These are phyloP conservation scores for Magallana gigas DNA, from an alignment of 1,140 invertebrate species.

Conservation along the genomic window DNA sequence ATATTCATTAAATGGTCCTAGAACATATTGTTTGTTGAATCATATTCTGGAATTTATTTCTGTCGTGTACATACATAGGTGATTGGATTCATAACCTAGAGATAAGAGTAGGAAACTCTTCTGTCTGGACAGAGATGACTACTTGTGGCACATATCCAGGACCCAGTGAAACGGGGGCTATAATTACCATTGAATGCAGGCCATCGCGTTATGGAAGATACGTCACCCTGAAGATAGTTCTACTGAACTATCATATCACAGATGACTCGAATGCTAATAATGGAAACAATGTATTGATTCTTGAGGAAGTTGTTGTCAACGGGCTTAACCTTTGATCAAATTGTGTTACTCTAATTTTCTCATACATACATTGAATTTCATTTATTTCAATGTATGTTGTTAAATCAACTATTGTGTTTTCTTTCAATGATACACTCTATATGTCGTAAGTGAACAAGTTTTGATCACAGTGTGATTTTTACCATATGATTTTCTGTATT, in stretches of 20 bases:
- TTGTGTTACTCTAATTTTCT: not conserved
- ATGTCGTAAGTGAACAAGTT: too few species aligned
- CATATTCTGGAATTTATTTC: too few species aligned
- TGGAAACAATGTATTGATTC: not conserved
- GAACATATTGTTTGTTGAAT: too few species aligned
- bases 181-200: not conserved
- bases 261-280: not conserved
- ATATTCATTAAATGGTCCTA: too few species aligned
- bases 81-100: not conserved
- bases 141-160: not conserved
- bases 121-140: not conserved
- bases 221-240: not conserved
- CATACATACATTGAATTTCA: not conserved
- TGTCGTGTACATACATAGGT: not conserved
- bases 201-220: not conserved
- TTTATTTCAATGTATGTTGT: not conserved
- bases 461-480: too few species aligned
- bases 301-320: not conserved
- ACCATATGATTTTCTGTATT: too few species aligned
- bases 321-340: not conserved
- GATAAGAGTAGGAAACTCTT: not conserved
- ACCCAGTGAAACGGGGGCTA: not conserved
- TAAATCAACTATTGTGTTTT: too few species aligned
- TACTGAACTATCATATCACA: not conserved
- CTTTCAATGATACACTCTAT: too few species aligned